Conservation (phyloP, 2,888 invertebrate species). For the Protonemura montana region DNA sequence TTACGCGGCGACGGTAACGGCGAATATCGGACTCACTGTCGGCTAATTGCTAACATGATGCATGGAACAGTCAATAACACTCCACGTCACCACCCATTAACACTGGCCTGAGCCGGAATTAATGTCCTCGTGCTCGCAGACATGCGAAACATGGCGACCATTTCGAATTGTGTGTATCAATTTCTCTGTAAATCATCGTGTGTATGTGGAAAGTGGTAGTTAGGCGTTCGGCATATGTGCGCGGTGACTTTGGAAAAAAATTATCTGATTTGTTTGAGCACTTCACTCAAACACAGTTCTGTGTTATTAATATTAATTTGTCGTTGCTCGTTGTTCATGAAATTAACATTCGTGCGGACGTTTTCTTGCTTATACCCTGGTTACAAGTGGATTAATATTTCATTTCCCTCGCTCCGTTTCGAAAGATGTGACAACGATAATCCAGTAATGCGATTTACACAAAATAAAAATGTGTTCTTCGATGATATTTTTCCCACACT, state of each 20-base stretch:
- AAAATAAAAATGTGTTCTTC: not conserved
- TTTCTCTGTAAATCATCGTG: conserved; percentile 4
- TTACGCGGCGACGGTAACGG: not conserved
- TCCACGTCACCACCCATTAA: not conserved
- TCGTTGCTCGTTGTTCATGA: not conserved
- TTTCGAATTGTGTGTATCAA: not conserved
- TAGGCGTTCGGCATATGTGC: not conserved
- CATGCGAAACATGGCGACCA: not conserved
- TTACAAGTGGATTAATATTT: not conserved
- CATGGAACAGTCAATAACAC: not conserved
- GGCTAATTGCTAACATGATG: not conserved
- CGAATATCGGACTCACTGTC: not conserved
- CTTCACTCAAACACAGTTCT: not conserved
- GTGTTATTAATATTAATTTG: not conserved
- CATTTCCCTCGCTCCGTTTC: not conserved
- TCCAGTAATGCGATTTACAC: not conserved
- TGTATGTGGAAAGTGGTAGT: not conserved
- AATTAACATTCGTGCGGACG: not conserved
- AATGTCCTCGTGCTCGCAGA: not conserved
- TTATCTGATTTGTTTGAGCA: not conserved
- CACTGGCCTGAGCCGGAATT: not conserved
- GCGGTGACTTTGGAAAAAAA: not conserved
- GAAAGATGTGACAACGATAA: not conserved
- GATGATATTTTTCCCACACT: not conserved
- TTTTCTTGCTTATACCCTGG: not conserved